These are phyloP conservation scores for Chloroclystis v-ata DNA, from an alignment of 2,888 invertebrate species.

Conservation along the genomic window DNA sequence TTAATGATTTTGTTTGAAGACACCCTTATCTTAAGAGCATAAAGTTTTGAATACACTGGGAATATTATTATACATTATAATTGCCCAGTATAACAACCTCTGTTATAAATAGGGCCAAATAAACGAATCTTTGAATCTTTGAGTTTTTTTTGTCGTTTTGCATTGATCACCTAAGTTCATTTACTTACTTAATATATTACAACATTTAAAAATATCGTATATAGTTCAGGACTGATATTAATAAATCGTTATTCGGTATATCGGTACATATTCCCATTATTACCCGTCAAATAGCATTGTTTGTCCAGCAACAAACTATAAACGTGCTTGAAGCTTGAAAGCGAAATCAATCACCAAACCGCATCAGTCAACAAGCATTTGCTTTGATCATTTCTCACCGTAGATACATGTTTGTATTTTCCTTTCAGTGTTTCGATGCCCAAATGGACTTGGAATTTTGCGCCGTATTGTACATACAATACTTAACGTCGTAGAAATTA, in stretches of 20 bases:
- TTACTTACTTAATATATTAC: too few relatives aligned
- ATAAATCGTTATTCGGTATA: too few relatives aligned
- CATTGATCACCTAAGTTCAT: too few relatives aligned
- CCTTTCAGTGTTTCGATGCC: neutral
- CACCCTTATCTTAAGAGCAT: slow-evolving; percentile 4
- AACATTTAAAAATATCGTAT: too few relatives aligned
- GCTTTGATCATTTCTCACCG: slow-evolving; percentile 12
- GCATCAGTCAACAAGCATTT: slow-evolving; percentile 6
- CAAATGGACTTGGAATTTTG: neutral
- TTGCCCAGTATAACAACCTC: too few relatives aligned
- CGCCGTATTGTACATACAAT: too few relatives aligned
- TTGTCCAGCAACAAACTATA: neutral
- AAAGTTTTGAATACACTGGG: slow-evolving; percentile 2
- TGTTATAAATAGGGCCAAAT: too few relatives aligned
- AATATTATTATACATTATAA: neutral
- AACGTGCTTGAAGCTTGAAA: slow-evolving; percentile 1
- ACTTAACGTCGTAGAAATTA: too few relatives aligned
- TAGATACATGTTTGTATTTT: neutral
- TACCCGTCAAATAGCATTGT: neutral
- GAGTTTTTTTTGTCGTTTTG: too few relatives aligned
- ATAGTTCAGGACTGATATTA: too few relatives aligned
- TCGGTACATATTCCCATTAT: too few relatives aligned
- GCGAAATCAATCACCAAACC: slow-evolving; percentile 6
- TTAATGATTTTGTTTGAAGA: slow-evolving; percentile 19
- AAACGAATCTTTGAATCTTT: too few relatives aligned